phyloP scores from a whole-genome alignment of 2,797 vertebrate genomes.

The Phoeniculus purpureus region DNA sequence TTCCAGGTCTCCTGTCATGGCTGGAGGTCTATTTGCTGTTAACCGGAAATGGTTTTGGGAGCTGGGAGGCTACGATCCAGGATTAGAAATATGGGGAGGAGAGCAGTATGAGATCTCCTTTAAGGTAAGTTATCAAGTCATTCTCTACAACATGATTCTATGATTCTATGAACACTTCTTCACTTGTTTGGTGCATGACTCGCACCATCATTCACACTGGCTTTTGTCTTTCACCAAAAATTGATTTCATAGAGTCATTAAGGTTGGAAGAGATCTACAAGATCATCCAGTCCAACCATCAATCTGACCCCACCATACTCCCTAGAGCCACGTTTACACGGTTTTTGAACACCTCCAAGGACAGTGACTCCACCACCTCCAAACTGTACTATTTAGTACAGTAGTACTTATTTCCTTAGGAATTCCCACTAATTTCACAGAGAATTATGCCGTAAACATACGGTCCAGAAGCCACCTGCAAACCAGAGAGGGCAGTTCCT shows the following conservation, averaged over 20 bases:
- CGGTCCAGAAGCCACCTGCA: background rate
- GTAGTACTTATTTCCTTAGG: background rate
- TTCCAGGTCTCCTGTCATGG: constrained; percentile 90
- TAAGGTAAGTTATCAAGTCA: constrained; percentile 80
- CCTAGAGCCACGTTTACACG: no score
- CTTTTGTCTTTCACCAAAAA: background rate
- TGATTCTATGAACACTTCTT: no score
- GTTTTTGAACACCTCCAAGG: no score
- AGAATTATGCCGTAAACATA: background rate
- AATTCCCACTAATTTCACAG: background rate
- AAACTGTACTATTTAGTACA: background rate
- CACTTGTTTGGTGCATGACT: background rate
- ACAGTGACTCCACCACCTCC: no score
- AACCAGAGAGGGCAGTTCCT: background rate
- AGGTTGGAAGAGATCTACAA: no score
- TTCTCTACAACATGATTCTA: background rate
- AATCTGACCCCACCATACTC: no score
- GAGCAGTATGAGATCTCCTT: constrained; percentile 93
- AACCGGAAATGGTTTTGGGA: constrained; percentile 90
- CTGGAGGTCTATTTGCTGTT: constrained; percentile 88
- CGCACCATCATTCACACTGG: background rate
- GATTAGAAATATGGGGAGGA: constrained; percentile 92
- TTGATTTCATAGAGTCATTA: background rate
- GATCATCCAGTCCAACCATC: no score
- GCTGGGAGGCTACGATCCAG: constrained; percentile 90